These are phyloP conservation scores for Gastracanthus pulcherrimus DNA, from an alignment of 2,888 invertebrate species.

Conservation along the genomic window DNA sequence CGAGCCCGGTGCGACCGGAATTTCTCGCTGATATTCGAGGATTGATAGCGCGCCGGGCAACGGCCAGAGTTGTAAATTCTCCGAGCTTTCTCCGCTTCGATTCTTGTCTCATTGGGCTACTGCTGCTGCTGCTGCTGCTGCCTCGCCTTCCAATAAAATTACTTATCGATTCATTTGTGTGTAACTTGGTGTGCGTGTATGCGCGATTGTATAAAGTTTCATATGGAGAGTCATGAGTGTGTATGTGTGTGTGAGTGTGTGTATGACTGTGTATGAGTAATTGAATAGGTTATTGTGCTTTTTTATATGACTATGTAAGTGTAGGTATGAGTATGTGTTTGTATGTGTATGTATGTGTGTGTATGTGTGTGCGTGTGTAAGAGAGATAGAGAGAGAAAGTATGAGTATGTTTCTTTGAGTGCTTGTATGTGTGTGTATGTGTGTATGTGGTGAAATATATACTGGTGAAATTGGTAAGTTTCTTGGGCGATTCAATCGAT, in stretches of 20 bases:
- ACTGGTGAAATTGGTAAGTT: conserved; percentile 3
- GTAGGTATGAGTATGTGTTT: neutral
- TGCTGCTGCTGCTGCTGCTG: neutral
- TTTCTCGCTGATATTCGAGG: neutral
- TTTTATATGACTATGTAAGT: neutral
- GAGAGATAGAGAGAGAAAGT: neutral
- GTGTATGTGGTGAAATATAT: neutral
- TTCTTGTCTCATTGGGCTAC: neutral
- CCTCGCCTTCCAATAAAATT: conserved; percentile 3
- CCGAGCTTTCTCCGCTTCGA: conserved; percentile 15
- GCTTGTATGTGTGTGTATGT: neutral
- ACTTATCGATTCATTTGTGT: conserved; percentile 15
- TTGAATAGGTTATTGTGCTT: neutral
- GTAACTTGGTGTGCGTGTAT: no score
- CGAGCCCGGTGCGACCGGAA: no score
- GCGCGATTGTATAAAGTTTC: neutral
- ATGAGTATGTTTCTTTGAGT: neutral
- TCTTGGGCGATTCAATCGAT: conserved; percentile 13
- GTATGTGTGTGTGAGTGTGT: neutral
- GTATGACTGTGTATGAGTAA: neutral
- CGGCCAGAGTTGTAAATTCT: conserved; percentile 15
- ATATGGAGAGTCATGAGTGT: neutral
- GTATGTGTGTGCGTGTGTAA: neutral
- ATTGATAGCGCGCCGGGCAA: conserved; percentile 14
- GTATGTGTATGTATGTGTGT: neutral